Percentiles rank a stretch among this genome's conserved stretches.
These are phyloP conservation scores for Geodia barretti DNA, from an alignment of 37 sponge, comb jelly and placozoan genomes.

Conservation along the genomic window DNA sequence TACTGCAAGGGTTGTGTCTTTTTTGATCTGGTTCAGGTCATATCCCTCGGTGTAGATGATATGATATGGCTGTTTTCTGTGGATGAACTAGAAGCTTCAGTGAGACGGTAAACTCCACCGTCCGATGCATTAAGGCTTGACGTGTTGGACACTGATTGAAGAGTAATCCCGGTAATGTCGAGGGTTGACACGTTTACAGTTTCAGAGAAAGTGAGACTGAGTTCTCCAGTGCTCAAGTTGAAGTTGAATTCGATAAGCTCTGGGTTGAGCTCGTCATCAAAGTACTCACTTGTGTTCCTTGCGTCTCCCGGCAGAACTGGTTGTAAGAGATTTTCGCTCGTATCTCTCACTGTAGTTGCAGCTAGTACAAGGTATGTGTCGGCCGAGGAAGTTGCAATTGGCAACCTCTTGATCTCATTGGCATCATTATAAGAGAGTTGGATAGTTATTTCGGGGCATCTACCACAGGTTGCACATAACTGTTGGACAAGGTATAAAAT, in stretches of 20 bases:
- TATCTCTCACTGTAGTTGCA: conserved; percentile 59
- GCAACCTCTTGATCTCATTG: conserved; percentile 76
- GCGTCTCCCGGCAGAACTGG: conserved; percentile 32
- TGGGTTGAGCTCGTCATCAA: conserved; percentile 55
- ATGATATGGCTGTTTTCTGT: conserved; percentile 45
- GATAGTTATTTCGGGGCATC: conserved; percentile 61
- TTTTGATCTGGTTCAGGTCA: conserved; percentile 76
- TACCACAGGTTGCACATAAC: conserved; percentile 27
- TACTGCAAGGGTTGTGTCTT: conserved; percentile 62
- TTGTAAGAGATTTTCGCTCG: conserved; percentile 46
- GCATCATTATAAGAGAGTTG: conserved; percentile 68
- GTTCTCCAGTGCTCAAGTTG: conserved; percentile 77
- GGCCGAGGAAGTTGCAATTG: conserved; percentile 66
- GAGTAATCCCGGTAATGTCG: conserved; percentile 51
- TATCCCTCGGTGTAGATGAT: conserved; percentile 31
- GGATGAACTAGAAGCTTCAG: conserved; percentile 43
- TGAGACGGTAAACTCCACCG: conserved; percentile 52
- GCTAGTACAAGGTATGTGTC: conserved; percentile 61
- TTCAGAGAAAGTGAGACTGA: conserved; percentile 79
- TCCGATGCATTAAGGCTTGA: background rate
- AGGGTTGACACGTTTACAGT: conserved; percentile 77
- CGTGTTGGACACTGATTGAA: conserved; percentile 57
- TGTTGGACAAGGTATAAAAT: conserved; percentile 57
- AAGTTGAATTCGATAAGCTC: conserved; percentile 65
- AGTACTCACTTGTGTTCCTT: conserved; percentile 34